Evolutionary conservation across 2,797 vertebrate genomes (phyloP).

Genomic region (Diglossa cyanea): DNA sequence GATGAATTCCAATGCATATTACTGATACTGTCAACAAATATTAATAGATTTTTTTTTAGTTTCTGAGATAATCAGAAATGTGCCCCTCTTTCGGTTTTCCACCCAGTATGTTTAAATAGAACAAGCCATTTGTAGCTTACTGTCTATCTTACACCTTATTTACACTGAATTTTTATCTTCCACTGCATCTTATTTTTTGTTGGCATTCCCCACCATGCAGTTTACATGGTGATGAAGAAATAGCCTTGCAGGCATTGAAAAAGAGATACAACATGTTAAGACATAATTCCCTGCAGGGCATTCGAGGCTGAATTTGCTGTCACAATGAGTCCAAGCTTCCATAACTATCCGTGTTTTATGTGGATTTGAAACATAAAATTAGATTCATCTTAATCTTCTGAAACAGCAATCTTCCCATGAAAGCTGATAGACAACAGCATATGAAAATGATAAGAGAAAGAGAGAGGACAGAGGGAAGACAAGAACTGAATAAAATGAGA

Average conservation of each 20-base stretch:
- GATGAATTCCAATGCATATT: slow-evolving; percentile 15
- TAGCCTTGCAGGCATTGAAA: slow-evolving; percentile 47
- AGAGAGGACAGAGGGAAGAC: slow-evolving; percentile 24
- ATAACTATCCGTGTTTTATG: slow-evolving; percentile 67
- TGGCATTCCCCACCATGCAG: slow-evolving; percentile 65
- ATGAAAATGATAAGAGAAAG: slow-evolving; percentile 49
- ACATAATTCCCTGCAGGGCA: slow-evolving; percentile 62
- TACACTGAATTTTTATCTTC: slow-evolving; percentile 61
- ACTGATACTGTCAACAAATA: slow-evolving; percentile 47
- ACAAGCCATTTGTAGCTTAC: slow-evolving; percentile 47
- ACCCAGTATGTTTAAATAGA: slow-evolving; percentile 56
- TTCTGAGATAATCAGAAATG: slow-evolving; percentile 44
- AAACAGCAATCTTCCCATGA: slow-evolving; percentile 67
- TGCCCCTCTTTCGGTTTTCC: slow-evolving; percentile 35
- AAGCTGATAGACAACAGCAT: slow-evolving; percentile 60
- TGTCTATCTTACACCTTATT: slow-evolving; percentile 61
- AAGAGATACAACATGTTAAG: slow-evolving; percentile 64
- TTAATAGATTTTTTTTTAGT: background rate
- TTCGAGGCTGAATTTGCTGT: slow-evolving; percentile 57
- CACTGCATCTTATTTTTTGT: slow-evolving; percentile 50
- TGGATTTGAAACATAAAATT: slow-evolving; percentile 74
- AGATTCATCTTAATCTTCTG: slow-evolving; percentile 72
- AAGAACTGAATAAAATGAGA: slow-evolving; percentile 50
- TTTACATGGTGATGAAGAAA: slow-evolving; percentile 62
- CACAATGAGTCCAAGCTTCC: slow-evolving; percentile 62